Conservation (phyloP, 2,888 invertebrate genomes). For the Masnerella sp. region DNA sequence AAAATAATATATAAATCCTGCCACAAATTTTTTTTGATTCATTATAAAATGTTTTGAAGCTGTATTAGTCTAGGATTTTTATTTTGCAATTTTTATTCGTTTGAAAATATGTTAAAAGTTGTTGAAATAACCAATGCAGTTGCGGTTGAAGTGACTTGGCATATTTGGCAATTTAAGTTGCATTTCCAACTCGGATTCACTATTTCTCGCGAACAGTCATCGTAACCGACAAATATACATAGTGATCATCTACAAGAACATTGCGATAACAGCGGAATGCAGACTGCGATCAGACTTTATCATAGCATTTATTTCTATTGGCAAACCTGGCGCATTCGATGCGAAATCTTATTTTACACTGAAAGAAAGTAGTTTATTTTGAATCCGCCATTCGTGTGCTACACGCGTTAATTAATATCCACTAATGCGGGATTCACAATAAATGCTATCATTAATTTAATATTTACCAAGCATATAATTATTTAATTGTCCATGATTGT, state of each 20-base stretch:
- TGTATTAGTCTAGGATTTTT: too few species aligned
- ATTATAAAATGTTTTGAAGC: too few species aligned
- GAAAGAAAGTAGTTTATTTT: conserved; percentile 49
- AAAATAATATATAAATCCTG: too few species aligned
- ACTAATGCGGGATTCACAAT: too few species aligned
- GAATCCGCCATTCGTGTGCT: conserved; percentile 12
- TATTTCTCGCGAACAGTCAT: conserved; percentile 24
- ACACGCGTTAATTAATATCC: conserved; percentile 29
- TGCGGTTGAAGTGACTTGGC: neutral
- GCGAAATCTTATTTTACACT: conserved; percentile 31
- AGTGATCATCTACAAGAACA: conserved; percentile 61
- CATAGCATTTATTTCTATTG: conserved; percentile 70
- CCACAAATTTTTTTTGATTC: too few species aligned
- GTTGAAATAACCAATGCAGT: neutral
- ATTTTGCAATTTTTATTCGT: too few species aligned
- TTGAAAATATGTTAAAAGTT: neutral
- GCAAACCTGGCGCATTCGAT: conserved; percentile 62
- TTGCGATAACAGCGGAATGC: conserved; percentile 67
- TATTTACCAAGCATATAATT: too few species aligned
- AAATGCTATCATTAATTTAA: too few species aligned
- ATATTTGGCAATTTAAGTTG: conserved; percentile 28
- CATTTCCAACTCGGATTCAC: neutral
- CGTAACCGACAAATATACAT: conserved; percentile 46
- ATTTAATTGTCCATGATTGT: too few species aligned
- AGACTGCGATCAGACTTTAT: conserved; percentile 66